These are phyloP conservation scores for Oryzias dopingdopingensis DNA, from an alignment of 2,797 vertebrate genomes.

Conservation along the genomic window DNA sequence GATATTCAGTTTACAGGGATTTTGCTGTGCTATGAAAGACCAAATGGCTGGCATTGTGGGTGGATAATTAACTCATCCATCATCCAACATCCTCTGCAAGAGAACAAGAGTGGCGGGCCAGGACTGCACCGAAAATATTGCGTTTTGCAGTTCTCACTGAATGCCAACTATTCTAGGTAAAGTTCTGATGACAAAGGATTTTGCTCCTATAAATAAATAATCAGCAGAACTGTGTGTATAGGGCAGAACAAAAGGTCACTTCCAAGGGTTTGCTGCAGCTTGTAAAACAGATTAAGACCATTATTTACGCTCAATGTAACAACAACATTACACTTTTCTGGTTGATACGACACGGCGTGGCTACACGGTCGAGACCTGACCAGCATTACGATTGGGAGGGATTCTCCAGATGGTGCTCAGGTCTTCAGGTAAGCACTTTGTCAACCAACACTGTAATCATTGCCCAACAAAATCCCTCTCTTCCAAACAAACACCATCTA, in stretches of 20 bases:
- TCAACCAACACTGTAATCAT: slow-evolving; percentile 65
- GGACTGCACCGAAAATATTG: slow-evolving; percentile 38
- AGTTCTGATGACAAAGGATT: slow-evolving; percentile 48
- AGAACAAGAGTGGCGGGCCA: slow-evolving; percentile 35
- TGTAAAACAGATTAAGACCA: slow-evolving; percentile 36
- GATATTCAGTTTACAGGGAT: slow-evolving; percentile 57
- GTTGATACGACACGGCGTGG: slow-evolving; percentile 18
- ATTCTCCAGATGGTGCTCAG: slow-evolving; percentile 52
- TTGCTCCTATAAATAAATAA: slow-evolving; percentile 36
- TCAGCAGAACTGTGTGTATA: slow-evolving; percentile 36
- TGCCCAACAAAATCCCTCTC: slow-evolving; percentile 45
- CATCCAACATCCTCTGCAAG: slow-evolving; percentile 45
- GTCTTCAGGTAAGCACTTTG: slow-evolving; percentile 58
- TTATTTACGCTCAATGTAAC: slow-evolving; percentile 24
- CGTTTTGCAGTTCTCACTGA: slow-evolving; percentile 45
- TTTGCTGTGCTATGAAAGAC: slow-evolving; percentile 50
- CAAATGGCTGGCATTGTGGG: slow-evolving; percentile 55
- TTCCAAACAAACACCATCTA: slow-evolving; percentile 64
- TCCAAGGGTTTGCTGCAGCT: slow-evolving; percentile 31
- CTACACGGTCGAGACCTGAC: slow-evolving; percentile 37
- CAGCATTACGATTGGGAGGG: slow-evolving; percentile 16
- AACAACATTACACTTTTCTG: slow-evolving; percentile 6
- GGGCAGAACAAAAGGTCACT: slow-evolving; percentile 44
- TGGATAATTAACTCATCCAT: slow-evolving; percentile 75
- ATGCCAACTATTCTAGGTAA: slow-evolving; percentile 42